Evolutionary conservation across 2,797 vertebrate genomes (phyloP).

Genomic region (Brachyalestes nurse): DNA sequence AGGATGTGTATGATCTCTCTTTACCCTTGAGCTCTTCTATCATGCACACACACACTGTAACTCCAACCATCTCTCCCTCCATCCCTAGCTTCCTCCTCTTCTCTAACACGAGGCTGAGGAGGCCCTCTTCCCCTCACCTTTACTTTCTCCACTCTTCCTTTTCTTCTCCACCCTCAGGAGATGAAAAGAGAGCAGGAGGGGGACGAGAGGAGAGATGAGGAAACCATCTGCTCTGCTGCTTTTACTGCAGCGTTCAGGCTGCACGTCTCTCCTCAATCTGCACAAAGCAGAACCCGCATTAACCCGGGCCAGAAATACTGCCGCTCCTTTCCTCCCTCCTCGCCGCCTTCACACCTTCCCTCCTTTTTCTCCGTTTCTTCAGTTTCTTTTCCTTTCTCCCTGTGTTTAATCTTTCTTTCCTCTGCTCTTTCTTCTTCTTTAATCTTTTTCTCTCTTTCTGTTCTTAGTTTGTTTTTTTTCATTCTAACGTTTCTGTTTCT

Average conservation of each 20-base stretch:
- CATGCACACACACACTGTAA: neutral
- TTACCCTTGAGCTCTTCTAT: constrained; percentile 33
- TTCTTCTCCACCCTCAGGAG: constrained; percentile 13
- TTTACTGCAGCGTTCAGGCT: constrained; percentile 12
- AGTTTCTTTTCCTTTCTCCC: constrained; percentile 43
- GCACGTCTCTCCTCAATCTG: neutral
- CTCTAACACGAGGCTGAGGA: constrained; percentile 16
- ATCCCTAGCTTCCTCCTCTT: neutral
- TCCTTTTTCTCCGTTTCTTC: neutral
- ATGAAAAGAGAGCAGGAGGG: neutral
- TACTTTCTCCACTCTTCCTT: constrained; percentile 29
- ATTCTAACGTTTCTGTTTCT: neutral
- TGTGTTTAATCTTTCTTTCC: neutral
- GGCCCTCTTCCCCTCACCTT: constrained; percentile 21
- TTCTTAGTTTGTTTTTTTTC: constrained; percentile 35
- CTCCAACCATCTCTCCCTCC: constrained; percentile 36
- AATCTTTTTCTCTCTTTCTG: neutral
- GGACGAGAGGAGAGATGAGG: constrained; percentile 1
- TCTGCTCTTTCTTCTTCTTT: neutral
- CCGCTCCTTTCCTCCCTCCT: neutral
- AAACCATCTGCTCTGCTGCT: constrained; percentile 24
- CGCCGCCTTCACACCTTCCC: neutral
- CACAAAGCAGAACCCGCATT: neutral
- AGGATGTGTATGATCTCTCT: constrained; percentile 47
- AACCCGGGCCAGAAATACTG: neutral